Conservation (phyloP, 1,140 invertebrate genomes). For the Drosophila melanica region DNA sequence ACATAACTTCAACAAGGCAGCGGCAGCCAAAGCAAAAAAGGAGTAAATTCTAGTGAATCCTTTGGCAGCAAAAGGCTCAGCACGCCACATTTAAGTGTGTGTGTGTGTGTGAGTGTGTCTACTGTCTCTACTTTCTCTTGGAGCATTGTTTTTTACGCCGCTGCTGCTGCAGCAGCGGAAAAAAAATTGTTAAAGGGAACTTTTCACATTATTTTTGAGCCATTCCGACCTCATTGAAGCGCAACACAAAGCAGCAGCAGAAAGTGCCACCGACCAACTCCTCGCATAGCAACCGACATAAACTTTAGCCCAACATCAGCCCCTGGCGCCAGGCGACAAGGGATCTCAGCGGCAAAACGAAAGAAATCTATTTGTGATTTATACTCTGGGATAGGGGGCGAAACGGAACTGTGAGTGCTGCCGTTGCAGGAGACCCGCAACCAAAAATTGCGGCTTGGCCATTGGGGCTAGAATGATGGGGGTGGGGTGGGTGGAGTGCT, state of each 20-base stretch:
- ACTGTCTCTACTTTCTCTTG: constrained; percentile 10
- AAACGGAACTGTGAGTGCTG: constrained; percentile 7
- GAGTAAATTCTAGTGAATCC: constrained; percentile 71
- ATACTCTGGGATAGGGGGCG: constrained; percentile 42
- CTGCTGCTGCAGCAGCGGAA: constrained; percentile 39
- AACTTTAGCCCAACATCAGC: constrained; percentile 36
- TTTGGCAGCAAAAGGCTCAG: constrained; percentile 33
- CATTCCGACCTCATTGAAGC: constrained; percentile 82
- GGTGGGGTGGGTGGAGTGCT: no score
- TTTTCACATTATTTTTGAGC: constrained; percentile 83
- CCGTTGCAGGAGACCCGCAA: constrained; percentile 53
- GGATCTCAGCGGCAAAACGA: constrained; percentile 28
- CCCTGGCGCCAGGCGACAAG: constrained; percentile 15
- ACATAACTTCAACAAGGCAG: constrained; percentile 70
- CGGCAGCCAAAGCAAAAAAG: constrained; percentile 25
- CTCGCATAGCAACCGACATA: constrained; percentile 59
- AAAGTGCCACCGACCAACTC: constrained; percentile 75
- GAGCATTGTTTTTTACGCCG: constrained; percentile 56
- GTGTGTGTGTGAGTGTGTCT: not conserved
- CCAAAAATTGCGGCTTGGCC: constrained; percentile 56
- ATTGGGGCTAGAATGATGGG: not conserved
- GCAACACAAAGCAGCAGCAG: constrained; percentile 78
- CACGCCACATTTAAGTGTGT: constrained; percentile 20
- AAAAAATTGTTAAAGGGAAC: constrained; percentile 80
- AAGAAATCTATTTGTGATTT: constrained; percentile 82